Conservation (phyloP, 2,797 vertebrate species). For the Melanotaenia parkinsoni region DNA sequence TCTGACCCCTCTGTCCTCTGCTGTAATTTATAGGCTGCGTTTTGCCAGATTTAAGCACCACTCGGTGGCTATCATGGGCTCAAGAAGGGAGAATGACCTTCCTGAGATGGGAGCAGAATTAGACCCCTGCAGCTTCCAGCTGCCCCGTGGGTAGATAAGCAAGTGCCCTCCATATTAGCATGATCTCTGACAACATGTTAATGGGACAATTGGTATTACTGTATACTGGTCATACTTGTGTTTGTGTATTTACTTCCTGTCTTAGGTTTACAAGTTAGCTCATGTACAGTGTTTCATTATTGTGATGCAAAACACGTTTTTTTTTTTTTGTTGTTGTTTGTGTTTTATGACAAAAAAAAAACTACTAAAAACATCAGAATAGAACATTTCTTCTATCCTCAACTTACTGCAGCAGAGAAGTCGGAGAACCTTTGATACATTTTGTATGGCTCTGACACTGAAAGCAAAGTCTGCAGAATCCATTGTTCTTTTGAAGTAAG, state of each 20-base stretch:
- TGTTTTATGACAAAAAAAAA: slow-evolving; percentile 2
- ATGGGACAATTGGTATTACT: slow-evolving; percentile 36
- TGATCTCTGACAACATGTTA: slow-evolving; percentile 56
- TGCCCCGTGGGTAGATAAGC: slow-evolving; percentile 60
- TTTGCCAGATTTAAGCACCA: slow-evolving; percentile 85
- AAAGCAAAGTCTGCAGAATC: slow-evolving; percentile 14
- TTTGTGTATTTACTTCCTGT: background rate
- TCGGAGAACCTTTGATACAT: background rate
- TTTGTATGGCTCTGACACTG: background rate
- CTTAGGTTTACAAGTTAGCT: background rate
- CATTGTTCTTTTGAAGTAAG: background rate
- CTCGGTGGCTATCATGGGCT: slow-evolving; percentile 79
- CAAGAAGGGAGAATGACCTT: slow-evolving; percentile 78
- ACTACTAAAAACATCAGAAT: background rate
- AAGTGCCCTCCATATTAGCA: slow-evolving; percentile 47
- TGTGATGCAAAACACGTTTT: background rate
- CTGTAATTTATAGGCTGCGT: slow-evolving; percentile 85
- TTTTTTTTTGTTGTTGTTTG: too few species aligned
- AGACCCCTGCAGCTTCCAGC: slow-evolving; percentile 65
- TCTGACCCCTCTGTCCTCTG: slow-evolving; percentile 86
- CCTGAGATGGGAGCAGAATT: slow-evolving; percentile 73
- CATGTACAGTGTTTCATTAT: slow-evolving; percentile 6
- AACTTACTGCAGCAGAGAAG: slow-evolving; percentile 1
- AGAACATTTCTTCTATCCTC: background rate
- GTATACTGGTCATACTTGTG: slow-evolving; percentile 7